Evolutionary conservation across 1,140 invertebrate species (phyloP), one percentile per base, ranked within the genome.

Genomic region (Leptopilina boulardi): DNA sequence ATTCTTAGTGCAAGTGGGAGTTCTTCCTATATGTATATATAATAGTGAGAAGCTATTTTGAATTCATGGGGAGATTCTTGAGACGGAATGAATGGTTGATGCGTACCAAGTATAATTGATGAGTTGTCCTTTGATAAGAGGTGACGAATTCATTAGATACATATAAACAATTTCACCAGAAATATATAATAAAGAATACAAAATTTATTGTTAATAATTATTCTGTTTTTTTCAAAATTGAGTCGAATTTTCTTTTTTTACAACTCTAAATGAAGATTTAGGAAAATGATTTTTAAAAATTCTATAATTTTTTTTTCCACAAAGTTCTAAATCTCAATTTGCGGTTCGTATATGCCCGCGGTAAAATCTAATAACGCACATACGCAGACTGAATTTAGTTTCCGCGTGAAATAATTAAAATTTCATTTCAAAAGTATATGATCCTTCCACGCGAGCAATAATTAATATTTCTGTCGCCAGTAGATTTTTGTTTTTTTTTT

Each of bases 361-460:
- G 21, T 30, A 26, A 66, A 66, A 66, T 66, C 11, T 30, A 66
- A 66, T 66, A 66, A 30, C 23, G 26, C 34, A 9, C 34, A 1
- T 30, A 15, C 26, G 23, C 23, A n/a, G 23, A 66, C 23, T 66
- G 26, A 66, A 30, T 66, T 66, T 13, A 34, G 23, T 30, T 30
- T 30, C 56, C 23, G 13, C 26, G 26, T 30, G 23, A 66, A 66
- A 26, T 66, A 8, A 66, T 66, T 30, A 66, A 66, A 66, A 34
- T 66, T 66, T 66, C 15, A 30, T 66, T 66, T 66, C 26, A 11
- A 30, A 15, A 30, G 56, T 30, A n/a, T n/a, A 66, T 66, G 56
- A 66, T 66, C 5, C 11, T 66, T 66, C 26, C 10, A 23, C 54
- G 19, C 21, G 13, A 23, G 26, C 30, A 66, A 66, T 66, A 66